Percentiles rank a stretch among this genome's conserved stretches.
These are phyloP conservation scores for Anticlea derivata DNA, from an alignment of 2,888 invertebrate genomes.

Conservation along the genomic window DNA sequence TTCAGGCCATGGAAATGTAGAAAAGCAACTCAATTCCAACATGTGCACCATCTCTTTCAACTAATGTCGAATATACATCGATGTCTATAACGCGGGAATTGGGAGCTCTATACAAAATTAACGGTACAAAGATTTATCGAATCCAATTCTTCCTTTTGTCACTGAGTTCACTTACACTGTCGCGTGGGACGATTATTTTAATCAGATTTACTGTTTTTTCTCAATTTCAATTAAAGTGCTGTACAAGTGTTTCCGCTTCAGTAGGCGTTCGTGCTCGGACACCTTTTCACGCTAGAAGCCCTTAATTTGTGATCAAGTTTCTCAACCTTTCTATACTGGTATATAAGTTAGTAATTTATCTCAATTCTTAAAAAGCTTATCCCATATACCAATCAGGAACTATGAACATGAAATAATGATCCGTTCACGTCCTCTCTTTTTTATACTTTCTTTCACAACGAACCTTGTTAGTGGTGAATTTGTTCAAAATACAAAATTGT, in stretches of 20 bases:
- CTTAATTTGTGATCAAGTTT: conserved; percentile 41
- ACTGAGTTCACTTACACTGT: conserved; percentile 27
- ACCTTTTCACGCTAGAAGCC: conserved; percentile 54
- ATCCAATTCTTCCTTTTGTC: conserved; percentile 43
- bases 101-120: conserved; percentile 28
- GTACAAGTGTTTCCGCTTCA: conserved; percentile 58
- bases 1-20: no score
- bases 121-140: conserved; percentile 51
- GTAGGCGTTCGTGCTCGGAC: conserved; percentile 47
- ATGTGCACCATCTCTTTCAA: no score
- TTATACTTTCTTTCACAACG: no score
- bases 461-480: no score
- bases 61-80: neutral
- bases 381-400: no score
- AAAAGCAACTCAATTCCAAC: no score
- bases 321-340: conserved; percentile 25
- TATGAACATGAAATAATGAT: no score
- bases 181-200: conserved; percentile 47
- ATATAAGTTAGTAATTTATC: neutral
- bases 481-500: neutral
- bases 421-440: no score
- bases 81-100: neutral
- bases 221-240: conserved; percentile 61
- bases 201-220: conserved; percentile 54
- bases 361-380: no score